phyloP scores from a whole-genome alignment of 2,113 vertebrate genomes.

The Ifrita kowaldi region DNA sequence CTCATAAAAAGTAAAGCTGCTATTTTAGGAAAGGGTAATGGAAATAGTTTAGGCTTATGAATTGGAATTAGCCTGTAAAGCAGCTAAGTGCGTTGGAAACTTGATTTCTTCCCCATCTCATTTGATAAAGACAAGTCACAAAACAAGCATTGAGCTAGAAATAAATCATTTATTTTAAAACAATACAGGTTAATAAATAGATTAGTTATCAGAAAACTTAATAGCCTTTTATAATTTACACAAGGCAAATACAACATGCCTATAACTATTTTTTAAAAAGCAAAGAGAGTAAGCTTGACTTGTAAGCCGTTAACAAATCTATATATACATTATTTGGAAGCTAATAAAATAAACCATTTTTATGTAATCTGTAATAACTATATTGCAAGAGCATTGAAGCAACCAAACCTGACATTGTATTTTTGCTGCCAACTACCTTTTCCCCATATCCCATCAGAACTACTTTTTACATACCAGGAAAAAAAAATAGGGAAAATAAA shows the following conservation, averaged over 20 bases:
- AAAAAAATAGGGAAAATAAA: background rate
- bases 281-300: conserved; percentile 66
- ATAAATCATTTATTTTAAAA: conserved; percentile 79
- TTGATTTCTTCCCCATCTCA: rapidly evolving
- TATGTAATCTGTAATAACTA: conserved; percentile 52
- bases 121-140: background rate
- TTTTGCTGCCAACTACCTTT: conserved; percentile 34
- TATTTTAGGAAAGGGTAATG: background rate
- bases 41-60: background rate
- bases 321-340: conserved; percentile 59
- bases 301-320: conserved; percentile 67
- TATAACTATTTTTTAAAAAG: conserved; percentile 70
- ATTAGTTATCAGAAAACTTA: conserved; percentile 77
- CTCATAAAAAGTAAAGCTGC: background rate
- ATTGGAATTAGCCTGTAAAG: background rate
- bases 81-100: background rate
- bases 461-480: background rate
- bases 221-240: conserved; percentile 77
- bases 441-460: conserved; percentile 17
- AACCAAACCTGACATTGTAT: conserved; percentile 35
- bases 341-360: conserved; percentile 67
- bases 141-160: conserved; percentile 69
- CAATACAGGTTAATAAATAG: conserved; percentile 77
- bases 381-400: conserved; percentile 59
- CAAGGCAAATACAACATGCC: conserved; percentile 78